Percentiles rank a stretch among this genome's conserved stretches.
Evolutionary conservation across 2,797 vertebrate species (phyloP).

Genomic region (Pelodytes ibericus): DNA sequence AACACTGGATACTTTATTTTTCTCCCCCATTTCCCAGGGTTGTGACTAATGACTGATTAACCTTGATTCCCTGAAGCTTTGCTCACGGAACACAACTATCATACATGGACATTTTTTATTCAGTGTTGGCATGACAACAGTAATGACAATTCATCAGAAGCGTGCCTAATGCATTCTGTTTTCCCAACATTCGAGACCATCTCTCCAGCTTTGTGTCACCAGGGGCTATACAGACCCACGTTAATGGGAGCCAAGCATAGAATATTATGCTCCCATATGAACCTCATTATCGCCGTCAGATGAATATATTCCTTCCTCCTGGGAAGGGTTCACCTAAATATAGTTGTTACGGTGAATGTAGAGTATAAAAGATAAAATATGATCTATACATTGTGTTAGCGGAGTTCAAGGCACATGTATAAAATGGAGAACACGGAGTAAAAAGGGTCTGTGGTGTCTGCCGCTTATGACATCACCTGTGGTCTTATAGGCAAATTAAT

Average conservation of each 20-base stretch:
- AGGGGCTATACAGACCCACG: slow-evolving; percentile 28
- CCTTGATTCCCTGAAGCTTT: slow-evolving; percentile 62
- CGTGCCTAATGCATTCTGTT: slow-evolving; percentile 68
- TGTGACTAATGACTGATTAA: slow-evolving; percentile 58
- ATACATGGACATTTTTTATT: slow-evolving; percentile 64
- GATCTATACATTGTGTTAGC: too few relatives aligned
- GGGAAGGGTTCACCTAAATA: too few relatives aligned
- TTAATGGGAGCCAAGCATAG: slow-evolving; percentile 26
- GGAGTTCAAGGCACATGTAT: too few relatives aligned
- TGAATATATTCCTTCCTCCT: slow-evolving; percentile 10
- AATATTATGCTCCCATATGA: slow-evolving; percentile 17
- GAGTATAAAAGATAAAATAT: too few relatives aligned
- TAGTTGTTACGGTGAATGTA: too few relatives aligned
- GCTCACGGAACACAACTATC: slow-evolving; percentile 66
- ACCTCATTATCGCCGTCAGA: slow-evolving; percentile 2
- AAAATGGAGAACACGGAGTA: too few relatives aligned
- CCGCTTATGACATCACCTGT: too few relatives aligned
- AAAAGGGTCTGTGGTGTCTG: too few relatives aligned
- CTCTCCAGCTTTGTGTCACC: slow-evolving; percentile 51
- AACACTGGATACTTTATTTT: slow-evolving; percentile 18
- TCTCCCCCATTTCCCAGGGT: slow-evolving; percentile 53
- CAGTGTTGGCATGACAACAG: slow-evolving; percentile 70
- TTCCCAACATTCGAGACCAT: slow-evolving; percentile 54
- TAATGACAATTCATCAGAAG: slow-evolving; percentile 68
- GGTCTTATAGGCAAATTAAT: too few relatives aligned